Percentiles rank a stretch among this genome's conserved stretches.
Conservation (phyloP, 2,888 invertebrate species). For the Protodeltote pygarga region DNA sequence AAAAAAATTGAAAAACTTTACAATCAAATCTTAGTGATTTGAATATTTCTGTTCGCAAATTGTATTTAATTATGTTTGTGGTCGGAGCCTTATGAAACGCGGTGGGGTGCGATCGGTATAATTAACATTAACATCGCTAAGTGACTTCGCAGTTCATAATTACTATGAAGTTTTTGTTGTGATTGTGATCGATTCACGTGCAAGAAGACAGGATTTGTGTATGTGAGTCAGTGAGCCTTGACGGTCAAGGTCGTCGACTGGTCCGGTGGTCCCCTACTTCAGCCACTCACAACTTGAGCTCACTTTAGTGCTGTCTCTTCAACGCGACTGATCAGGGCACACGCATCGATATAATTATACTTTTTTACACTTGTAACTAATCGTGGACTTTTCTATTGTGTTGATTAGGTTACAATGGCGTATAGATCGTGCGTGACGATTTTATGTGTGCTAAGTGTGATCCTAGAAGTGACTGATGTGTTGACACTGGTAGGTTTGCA, state of each 20-base stretch:
- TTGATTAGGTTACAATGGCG: constrained; percentile 31
- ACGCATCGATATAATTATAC: constrained; percentile 7
- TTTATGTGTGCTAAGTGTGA: constrained; percentile 65
- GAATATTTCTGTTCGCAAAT: no score
- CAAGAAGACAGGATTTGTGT: constrained; percentile 55
- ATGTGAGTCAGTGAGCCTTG: constrained; percentile 73
- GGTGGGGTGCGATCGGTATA: constrained; percentile 21
- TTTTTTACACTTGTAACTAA: constrained; percentile 13
- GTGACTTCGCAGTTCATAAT: constrained; percentile 24
- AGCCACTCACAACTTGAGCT: constrained; percentile 44
- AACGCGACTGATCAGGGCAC: constrained; percentile 37
- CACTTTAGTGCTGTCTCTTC: constrained; percentile 44
- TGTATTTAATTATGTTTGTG: no score
- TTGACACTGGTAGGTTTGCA: constrained; percentile 71
- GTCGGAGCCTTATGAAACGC: neutral
- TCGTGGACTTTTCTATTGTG: constrained; percentile 22
- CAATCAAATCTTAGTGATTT: no score
- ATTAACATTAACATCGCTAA: constrained; percentile 12
- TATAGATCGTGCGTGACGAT: constrained; percentile 58
- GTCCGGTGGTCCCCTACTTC: constrained; percentile 64
- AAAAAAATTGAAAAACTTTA: no score
- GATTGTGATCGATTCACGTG: constrained; percentile 32
- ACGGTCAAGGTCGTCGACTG: constrained; percentile 73
- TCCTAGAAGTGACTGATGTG: constrained; percentile 67
- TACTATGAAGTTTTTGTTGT: constrained; percentile 36